These are phyloP conservation scores for Cephus cinctus DNA, from an alignment of 1,140 invertebrate genomes.

Conservation along the genomic window DNA sequence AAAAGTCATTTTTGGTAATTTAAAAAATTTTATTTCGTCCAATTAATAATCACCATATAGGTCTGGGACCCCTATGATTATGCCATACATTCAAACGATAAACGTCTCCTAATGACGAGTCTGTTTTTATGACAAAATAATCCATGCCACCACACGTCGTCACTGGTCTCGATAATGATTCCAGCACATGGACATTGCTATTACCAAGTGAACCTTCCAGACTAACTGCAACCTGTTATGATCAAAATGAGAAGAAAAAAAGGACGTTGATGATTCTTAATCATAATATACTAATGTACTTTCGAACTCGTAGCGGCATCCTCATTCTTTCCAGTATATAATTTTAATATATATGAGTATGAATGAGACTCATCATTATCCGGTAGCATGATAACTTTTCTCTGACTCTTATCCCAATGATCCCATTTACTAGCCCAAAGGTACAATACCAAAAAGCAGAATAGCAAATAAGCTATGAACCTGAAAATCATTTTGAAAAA, in stretches of 20 bases:
- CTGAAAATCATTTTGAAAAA: background rate
- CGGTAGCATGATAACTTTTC: background rate
- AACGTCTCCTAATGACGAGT: background rate
- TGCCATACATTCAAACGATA: background rate
- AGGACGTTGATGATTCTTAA: background rate
- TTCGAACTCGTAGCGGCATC: background rate
- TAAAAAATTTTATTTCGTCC: too few relatives aligned
- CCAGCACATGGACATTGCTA: background rate
- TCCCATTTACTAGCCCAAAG: background rate
- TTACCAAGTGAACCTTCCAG: background rate
- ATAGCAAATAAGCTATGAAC: background rate
- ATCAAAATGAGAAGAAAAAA: background rate
- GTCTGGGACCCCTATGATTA: background rate
- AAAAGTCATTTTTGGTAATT: background rate
- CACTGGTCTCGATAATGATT: background rate
- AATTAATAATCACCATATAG: background rate
- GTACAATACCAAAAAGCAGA: constrained; percentile 3
- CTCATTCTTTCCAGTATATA: background rate
- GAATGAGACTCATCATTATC: background rate
- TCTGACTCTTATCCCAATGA: background rate
- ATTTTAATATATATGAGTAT: background rate
- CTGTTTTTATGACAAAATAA: background rate
- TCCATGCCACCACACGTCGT: background rate
- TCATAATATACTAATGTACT: background rate
- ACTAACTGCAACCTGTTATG: background rate